Evolutionary conservation across 1,140 invertebrate genomes (phyloP), one percentile per base, ranked within the genome.

Genomic region (Bombus superbus): DNA sequence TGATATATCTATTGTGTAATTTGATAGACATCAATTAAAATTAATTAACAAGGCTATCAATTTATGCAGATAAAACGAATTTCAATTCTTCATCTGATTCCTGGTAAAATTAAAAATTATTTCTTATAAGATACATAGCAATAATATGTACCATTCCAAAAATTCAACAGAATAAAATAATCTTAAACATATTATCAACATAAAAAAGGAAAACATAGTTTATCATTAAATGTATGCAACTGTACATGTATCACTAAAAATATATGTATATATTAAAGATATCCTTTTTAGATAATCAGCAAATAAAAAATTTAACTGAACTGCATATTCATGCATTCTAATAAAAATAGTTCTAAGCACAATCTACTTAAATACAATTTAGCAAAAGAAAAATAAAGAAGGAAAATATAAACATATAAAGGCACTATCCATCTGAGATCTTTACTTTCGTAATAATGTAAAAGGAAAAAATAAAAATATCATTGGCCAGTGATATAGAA

Each of bases 31-130:
- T 62, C 68, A 42, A 80, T 78, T 68, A 69, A 77, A 59, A 78
- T 69, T 78, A 80, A 28, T 72, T 73, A 64, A 59, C 53, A 53
- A 78, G 10, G 4, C 9, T 77, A 85, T 42, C 77, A 47, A 84
- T 66, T 83, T 47, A 77, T 32, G 32, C 59, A 71, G 59, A 69
- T 91, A 85, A 86, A 89, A 86, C 89, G 88, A 87, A 90, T 85
- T 88, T 93, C 88, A 88, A 89, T 83, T 91, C 59, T 87, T 85
- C 66, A 84, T 84, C 73, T 92, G 90, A 88, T 89, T 89, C 88
- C 87, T 92, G 86, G 91, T 89, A 88, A 88, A 92, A 81, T 88
- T 92, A 84, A 40, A 80, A 79, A 79, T 53, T 57, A 68, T 79
- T 85, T 69, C 71, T 80, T 91, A 80, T 42, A 13, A 77, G 53